phyloP scores from a whole-genome alignment of 2,888 invertebrate species.

The Volucella bombylans region DNA sequence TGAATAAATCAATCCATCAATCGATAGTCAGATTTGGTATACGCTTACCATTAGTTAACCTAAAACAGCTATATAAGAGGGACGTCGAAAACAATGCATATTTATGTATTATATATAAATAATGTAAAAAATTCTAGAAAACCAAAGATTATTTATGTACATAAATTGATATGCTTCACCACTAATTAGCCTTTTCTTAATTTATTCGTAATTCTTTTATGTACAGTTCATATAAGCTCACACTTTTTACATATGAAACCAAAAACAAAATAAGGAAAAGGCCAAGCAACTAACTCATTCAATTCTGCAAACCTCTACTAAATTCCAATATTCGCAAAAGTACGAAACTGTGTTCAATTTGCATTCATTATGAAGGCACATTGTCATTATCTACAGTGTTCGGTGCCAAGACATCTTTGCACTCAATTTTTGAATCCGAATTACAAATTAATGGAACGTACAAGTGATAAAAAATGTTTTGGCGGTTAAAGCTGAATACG shows the following conservation, averaged over 20 bases:
- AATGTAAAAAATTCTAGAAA: no score
- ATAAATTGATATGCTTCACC: no score
- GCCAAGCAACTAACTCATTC: constrained; percentile 39
- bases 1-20: no score
- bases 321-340: constrained; percentile 48
- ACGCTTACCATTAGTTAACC: no score
- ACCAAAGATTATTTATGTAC: no score
- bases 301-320: constrained; percentile 10
- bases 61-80: no score
- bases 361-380: constrained; percentile 72
- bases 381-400: constrained; percentile 61
- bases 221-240: no score
- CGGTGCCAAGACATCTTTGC: background rate
- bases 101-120: no score
- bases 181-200: no score
- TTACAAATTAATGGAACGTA: constrained; percentile 70
- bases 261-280: constrained; percentile 16
- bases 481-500: constrained; percentile 46
- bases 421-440: constrained; percentile 56
- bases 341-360: constrained; percentile 74
- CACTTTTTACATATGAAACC: background rate
- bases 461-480: constrained; percentile 57
- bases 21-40: no score
- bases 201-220: no score
- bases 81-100: no score